These are phyloP conservation scores for Drosophila pallidifrons DNA, from an alignment of 1,140 invertebrate genomes.

Conservation along the genomic window DNA sequence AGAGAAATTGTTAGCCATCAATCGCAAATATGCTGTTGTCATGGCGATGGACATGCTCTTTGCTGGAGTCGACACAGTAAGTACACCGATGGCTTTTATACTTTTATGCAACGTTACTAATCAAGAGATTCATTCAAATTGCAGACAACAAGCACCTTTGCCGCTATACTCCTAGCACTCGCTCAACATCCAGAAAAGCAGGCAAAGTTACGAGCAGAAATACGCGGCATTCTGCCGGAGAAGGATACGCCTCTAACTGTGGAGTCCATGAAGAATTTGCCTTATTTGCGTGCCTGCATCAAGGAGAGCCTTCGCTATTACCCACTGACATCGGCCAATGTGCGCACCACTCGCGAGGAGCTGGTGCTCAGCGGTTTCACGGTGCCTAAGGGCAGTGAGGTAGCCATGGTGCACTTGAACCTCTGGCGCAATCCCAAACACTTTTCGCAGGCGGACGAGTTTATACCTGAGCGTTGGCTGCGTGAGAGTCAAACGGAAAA, in stretches of 20 bases:
- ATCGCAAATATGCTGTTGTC: constrained; percentile 87
- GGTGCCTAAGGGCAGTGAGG: constrained; percentile 86
- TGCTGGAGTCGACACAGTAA: constrained; percentile 91
- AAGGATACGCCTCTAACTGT: constrained; percentile 85
- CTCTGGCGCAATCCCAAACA: constrained; percentile 84
- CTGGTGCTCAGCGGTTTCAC: constrained; percentile 86
- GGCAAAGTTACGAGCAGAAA: constrained; percentile 88
- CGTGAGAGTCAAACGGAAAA: constrained; percentile 36
- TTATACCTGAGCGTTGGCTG: constrained; percentile 87
- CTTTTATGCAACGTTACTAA: background rate
- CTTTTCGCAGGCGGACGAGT: constrained; percentile 85
- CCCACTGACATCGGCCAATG: constrained; percentile 85
- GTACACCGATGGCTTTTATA: background rate
- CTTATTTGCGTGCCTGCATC: constrained; percentile 88
- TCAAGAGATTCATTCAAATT: background rate
- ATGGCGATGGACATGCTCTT: constrained; percentile 91
- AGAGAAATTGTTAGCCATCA: constrained; percentile 87
- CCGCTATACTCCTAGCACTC: constrained; percentile 77
- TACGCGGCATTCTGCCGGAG: constrained; percentile 86
- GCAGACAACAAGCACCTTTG: constrained; percentile 55
- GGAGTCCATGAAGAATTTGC: constrained; percentile 86
- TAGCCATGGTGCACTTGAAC: constrained; percentile 85
- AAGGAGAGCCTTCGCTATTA: constrained; percentile 87
- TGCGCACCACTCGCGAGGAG: constrained; percentile 85
- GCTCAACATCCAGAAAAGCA: constrained; percentile 90